Percentiles rank a stretch among this genome's conserved stretches.
Evolutionary conservation across 2,888 invertebrate species (phyloP).

Genomic region (Drosophila formosana): DNA sequence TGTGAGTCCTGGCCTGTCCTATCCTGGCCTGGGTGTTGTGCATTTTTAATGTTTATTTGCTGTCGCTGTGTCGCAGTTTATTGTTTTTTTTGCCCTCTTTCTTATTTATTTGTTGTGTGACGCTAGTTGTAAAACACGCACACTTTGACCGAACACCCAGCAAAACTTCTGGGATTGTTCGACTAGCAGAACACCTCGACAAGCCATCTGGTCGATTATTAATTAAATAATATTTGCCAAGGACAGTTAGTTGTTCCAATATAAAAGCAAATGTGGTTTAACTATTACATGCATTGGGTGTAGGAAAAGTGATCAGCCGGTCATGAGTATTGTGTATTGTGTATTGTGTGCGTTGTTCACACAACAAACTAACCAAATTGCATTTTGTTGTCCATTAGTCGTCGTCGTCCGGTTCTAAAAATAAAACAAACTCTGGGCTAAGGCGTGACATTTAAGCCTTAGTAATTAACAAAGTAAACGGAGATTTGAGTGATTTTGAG

Average conservation of each 20-base stretch:
- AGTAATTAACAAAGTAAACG: slow-evolving; percentile 77
- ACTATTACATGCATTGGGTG: slow-evolving; percentile 20
- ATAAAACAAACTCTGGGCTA: slow-evolving; percentile 12
- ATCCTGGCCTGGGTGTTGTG: slow-evolving; percentile 53
- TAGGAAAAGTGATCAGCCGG: slow-evolving; percentile 47
- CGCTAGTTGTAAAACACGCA: slow-evolving; percentile 64
- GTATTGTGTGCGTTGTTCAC: slow-evolving; percentile 51
- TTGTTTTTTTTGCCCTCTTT: slow-evolving; percentile 36
- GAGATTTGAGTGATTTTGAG: slow-evolving; percentile 39
- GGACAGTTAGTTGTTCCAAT: no score
- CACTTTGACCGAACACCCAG: slow-evolving; percentile 56
- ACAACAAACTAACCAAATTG: slow-evolving; percentile 78
- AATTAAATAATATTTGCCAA: background rate
- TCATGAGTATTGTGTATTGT: slow-evolving; percentile 44
- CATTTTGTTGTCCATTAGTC: slow-evolving; percentile 52
- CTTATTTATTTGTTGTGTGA: slow-evolving; percentile 34
- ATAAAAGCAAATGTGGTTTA: no score
- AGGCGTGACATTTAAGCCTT: slow-evolving; percentile 52
- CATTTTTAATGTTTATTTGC: slow-evolving; percentile 73
- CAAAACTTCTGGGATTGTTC: background rate
- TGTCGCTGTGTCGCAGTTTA: slow-evolving; percentile 70
- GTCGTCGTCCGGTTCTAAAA: slow-evolving; percentile 38
- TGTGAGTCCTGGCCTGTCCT: slow-evolving; percentile 40
- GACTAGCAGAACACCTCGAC: slow-evolving; percentile 16
- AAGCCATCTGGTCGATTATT: background rate